Evolutionary conservation across 2,888 invertebrate species (phyloP).

Genomic region (Monopis laevigella): DNA sequence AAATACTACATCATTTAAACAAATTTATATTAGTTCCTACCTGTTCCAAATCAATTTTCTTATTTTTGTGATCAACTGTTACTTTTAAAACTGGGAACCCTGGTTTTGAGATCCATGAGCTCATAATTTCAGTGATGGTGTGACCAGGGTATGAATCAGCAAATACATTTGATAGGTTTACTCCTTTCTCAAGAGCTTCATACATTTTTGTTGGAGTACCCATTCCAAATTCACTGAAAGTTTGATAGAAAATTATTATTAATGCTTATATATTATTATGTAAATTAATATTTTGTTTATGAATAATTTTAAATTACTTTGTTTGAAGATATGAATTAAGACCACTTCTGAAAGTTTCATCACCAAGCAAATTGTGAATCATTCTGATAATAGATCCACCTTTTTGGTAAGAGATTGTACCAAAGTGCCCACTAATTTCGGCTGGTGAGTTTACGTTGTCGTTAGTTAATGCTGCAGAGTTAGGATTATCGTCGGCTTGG

Average conservation of each 20-base stretch:
- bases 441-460: constrained; percentile 64
- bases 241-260: too few relatives aligned
- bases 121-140: constrained; percentile 37
- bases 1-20: neutral
- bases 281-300: neutral
- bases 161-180: constrained; percentile 30
- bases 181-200: constrained; percentile 41
- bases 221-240: constrained; percentile 39
- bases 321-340: constrained; percentile 39
- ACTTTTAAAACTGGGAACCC: constrained; percentile 49
- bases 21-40: constrained; percentile 24
- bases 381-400: constrained; percentile 62
- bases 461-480: constrained; percentile 66
- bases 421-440: constrained; percentile 72
- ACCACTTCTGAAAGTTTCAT: constrained; percentile 35
- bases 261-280: neutral
- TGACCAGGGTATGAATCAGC: constrained; percentile 29
- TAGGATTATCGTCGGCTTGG: constrained; percentile 59
- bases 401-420: constrained; percentile 74
- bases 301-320: constrained; percentile 37
- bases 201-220: constrained; percentile 61
- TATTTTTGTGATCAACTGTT: constrained; percentile 36
- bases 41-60: constrained; percentile 37
- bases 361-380: constrained; percentile 53
- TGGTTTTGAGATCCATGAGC: constrained; percentile 46